Conservation (phyloP, 2,888 invertebrate species). For the Hoplodrina ambigua region DNA sequence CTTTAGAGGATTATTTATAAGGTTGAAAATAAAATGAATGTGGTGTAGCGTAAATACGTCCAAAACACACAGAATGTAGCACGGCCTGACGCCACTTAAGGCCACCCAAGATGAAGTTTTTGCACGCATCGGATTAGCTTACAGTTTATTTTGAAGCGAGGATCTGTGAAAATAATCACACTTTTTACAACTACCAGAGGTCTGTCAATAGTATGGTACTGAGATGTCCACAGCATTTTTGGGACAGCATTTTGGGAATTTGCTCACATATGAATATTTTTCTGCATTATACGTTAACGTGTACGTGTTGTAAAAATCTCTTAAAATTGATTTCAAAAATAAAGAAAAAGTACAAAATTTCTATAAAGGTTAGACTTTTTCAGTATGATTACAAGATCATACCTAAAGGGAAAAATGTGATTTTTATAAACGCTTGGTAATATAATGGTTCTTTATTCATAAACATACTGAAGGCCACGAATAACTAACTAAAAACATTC, state of each 20-base stretch:
- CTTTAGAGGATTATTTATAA: constrained; percentile 13
- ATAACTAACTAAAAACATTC: too few relatives aligned
- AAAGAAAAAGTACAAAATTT: too few relatives aligned
- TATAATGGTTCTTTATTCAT: not conserved
- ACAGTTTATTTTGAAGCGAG: constrained; percentile 78
- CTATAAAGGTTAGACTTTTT: too few relatives aligned
- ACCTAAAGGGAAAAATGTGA: too few relatives aligned
- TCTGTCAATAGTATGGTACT: constrained; percentile 31
- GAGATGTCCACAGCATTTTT: constrained; percentile 25
- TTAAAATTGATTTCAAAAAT: too few relatives aligned
- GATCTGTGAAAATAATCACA: constrained; percentile 76
- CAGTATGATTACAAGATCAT: too few relatives aligned
- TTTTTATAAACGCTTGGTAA: not conserved
- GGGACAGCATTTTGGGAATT: not conserved
- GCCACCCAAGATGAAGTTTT: constrained; percentile 87
- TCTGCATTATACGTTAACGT: not conserved
- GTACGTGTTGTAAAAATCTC: too few relatives aligned
- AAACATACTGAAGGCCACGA: too few relatives aligned
- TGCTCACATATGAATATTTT: not conserved
- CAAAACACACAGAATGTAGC: constrained; percentile 83
- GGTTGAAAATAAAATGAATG: constrained; percentile 31
- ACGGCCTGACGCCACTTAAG: constrained; percentile 85
- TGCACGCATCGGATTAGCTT: constrained; percentile 78
- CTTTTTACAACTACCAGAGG: constrained; percentile 63
- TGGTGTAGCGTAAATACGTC: constrained; percentile 69